A percentile compares a stretch with the other conserved stretches of the same genome.
Evolutionary conservation across 2,797 vertebrate genomes (phyloP).

Genomic region (Coilia nasus): DNA sequence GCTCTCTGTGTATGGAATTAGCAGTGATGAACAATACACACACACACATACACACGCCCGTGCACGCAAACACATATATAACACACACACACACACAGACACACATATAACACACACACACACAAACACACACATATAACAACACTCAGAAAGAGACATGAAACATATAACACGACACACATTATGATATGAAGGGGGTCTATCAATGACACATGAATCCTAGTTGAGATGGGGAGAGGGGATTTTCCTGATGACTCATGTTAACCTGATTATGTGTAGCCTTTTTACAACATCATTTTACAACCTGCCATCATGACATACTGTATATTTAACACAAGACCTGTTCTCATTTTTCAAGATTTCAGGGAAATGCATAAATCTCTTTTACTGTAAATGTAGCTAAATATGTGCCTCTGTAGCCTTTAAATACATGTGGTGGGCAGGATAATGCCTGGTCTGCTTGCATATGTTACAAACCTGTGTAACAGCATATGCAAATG

Average conservation of each 20-base stretch:
- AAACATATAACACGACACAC: constrained; percentile 32
- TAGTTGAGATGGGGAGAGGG: too few relatives aligned
- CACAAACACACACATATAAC: constrained; percentile 42
- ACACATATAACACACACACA: not conserved
- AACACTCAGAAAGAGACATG: constrained; percentile 29
- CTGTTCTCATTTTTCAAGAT: not conserved
- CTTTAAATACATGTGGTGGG: not conserved
- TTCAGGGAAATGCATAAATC: not conserved
- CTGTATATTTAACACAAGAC: not conserved
- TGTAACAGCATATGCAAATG: not conserved
- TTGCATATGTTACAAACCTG: not conserved
- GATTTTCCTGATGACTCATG: not conserved
- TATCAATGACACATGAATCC: not conserved
- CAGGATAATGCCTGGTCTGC: not conserved
- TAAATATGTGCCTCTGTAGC: not conserved
- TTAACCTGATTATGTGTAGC: not conserved
- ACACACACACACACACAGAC: constrained; percentile 32
- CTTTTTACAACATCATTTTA: not conserved
- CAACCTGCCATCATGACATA: not conserved
- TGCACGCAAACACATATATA: constrained; percentile 19
- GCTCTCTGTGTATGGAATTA: constrained; percentile 77
- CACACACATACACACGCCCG: constrained; percentile 52
- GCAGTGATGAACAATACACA: constrained; percentile 61
- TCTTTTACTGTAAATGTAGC: not conserved
- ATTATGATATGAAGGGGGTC: not conserved